phyloP scores from a whole-genome alignment of 2,888 invertebrate genomes.

The Lacanobia oleracea region DNA sequence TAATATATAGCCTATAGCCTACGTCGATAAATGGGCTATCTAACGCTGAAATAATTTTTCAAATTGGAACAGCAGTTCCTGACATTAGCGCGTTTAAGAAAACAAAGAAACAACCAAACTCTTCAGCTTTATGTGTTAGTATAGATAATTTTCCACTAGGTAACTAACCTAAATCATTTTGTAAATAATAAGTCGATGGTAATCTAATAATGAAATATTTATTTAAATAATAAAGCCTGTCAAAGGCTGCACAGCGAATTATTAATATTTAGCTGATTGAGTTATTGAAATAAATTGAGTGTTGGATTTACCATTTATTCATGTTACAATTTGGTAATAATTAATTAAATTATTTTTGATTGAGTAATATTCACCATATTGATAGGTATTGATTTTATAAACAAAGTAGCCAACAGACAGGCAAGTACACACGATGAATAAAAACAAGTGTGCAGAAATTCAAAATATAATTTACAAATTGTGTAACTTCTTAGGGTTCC shows the following conservation, averaged over 20 bases:
- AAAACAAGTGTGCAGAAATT: neutral
- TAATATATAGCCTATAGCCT: too few species aligned
- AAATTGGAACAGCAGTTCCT: too few species aligned
- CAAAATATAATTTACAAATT: neutral
- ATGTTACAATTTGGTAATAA: neutral
- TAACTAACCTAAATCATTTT: neutral
- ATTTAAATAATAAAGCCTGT: neutral
- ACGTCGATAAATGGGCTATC: too few species aligned
- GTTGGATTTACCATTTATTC: neutral
- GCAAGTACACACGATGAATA: neutral
- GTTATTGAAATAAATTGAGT: neutral
- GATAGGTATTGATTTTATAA: neutral
- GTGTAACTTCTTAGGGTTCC: neutral
- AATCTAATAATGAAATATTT: neutral
- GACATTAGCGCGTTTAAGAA: too few species aligned
- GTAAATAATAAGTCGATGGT: neutral
- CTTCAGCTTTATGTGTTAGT: too few species aligned
- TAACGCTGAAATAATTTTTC: too few species aligned
- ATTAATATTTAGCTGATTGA: slow-evolving; percentile 10
- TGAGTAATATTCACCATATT: neutral
- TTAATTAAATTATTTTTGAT: neutral
- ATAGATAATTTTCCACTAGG: neutral
- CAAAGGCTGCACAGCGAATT: neutral
- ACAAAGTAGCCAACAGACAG: neutral
- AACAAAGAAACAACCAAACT: too few species aligned